phyloP scores from a whole-genome alignment of 2,113 vertebrate genomes.

The Grallaria varia region DNA sequence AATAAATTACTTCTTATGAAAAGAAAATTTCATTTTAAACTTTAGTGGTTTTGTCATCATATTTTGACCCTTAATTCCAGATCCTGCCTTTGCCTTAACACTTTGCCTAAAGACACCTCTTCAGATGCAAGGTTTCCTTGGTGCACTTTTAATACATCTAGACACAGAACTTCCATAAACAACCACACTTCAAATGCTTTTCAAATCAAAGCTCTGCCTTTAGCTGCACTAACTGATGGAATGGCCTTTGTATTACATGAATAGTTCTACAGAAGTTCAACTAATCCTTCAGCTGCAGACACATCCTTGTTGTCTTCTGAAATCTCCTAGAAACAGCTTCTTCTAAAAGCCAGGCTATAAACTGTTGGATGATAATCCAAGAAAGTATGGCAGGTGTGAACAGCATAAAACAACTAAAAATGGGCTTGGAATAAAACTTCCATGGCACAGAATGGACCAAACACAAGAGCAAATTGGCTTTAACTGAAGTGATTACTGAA shows the following conservation, averaged over 20 bases:
- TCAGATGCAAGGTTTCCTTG: not conserved
- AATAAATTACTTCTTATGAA: not conserved
- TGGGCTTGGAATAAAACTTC: not conserved
- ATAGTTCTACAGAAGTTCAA: not conserved
- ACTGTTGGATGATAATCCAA: not conserved
- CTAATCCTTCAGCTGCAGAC: not conserved
- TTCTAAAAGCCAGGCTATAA: not conserved
- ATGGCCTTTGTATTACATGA: not conserved
- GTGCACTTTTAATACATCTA: not conserved
- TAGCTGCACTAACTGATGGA: not conserved
- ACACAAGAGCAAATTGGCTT: not conserved
- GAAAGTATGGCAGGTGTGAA: not conserved
- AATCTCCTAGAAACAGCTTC: not conserved
- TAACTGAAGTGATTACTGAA: not conserved
- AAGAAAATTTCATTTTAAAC: not conserved
- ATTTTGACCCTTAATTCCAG: not conserved
- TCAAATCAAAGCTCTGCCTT: not conserved
- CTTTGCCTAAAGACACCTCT: not conserved
- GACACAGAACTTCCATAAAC: not conserved
- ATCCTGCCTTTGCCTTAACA: not conserved
- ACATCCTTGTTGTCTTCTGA: not conserved
- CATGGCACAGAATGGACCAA: not conserved
- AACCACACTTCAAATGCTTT: not conserved
- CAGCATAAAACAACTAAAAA: not conserved
- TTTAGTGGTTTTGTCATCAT: not conserved